Evolutionary conservation across 2,888 invertebrate species (phyloP).

Genomic region (Pocota personata): DNA sequence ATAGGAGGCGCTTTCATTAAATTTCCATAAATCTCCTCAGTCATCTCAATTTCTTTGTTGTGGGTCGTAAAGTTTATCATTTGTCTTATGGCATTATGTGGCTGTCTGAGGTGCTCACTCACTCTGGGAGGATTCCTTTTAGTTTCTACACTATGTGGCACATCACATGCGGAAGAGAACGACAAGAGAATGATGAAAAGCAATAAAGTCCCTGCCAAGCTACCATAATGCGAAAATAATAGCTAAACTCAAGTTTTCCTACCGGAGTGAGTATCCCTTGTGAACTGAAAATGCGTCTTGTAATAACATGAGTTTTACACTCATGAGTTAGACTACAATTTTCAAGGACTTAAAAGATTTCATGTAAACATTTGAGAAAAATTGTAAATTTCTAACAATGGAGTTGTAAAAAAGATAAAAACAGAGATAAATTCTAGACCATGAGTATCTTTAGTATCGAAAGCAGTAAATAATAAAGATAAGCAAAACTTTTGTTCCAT

Average conservation of each 20-base stretch:
- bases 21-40: constrained; percentile 64
- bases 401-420: background rate
- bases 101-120: constrained; percentile 30
- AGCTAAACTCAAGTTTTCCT: constrained; percentile 1
- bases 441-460: background rate
- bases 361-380: background rate
- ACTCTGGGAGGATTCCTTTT: background rate
- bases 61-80: constrained; percentile 49
- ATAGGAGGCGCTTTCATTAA: constrained; percentile 36
- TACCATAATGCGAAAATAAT: constrained; percentile 45
- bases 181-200: constrained; percentile 14
- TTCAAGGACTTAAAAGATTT: background rate
- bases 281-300: background rate
- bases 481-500: background rate
- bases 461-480: background rate
- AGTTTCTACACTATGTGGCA: constrained; percentile 7
- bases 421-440: background rate
- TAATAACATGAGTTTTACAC: constrained; percentile 4
- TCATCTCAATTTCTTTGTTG: constrained; percentile 51
- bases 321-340: background rate
- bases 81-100: constrained; percentile 58
- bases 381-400: background rate
- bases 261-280: background rate
- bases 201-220: constrained; percentile 22
- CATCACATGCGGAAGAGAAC: constrained; percentile 5